Evolutionary conservation across 2,888 invertebrate species (phyloP), one percentile per base, ranked within the genome.

Genomic region (Rhingia rostrata): DNA sequence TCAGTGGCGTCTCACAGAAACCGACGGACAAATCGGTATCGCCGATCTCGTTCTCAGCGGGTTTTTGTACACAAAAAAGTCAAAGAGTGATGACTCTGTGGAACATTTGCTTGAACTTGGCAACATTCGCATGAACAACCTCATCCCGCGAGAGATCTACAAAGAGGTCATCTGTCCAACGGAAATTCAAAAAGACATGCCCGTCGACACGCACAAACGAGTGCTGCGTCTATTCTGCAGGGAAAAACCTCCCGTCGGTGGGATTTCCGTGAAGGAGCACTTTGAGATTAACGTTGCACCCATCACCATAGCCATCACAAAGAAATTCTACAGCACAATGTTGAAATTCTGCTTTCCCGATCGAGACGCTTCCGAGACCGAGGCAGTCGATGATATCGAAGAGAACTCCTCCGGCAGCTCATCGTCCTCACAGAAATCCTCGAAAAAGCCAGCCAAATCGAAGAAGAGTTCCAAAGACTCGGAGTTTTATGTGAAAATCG

Each of bases 201-300:
- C 98, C 0, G 95, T 98, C 35, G 98, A 98, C 79, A 91, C 91
- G 2, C 94, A 97, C 45, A 97, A 97, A 92, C 95, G 98, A 89
- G 97, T 98, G 22, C 92, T 99, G 86, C 94, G 99, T 86, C 96
- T 99, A 56, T 97, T 98, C 92, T 99, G 99, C 88, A 94, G 98
- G 79, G 99, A 99, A 92, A 96, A 97, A 87, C 97, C 98, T 54
- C 98, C 98, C 0, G 99, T 99, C 5, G 99, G 98, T n/a, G 99
- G 99, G 3, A 99, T 99, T 87, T 97, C 98, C 0, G 98, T 99
- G 10, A 99, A 99, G 91, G 99, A 99, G 90, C 98, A 99, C 92
- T 98, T 99, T 91, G 99, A 99, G 93, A 98, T 99, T 86, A 99
- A 99, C 92, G 96, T 99, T 51, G 97, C 98, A 10, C 99, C 99